Evolutionary conservation across 2,113 vertebrate species (phyloP).

Genomic region (Callipepla californica): DNA sequence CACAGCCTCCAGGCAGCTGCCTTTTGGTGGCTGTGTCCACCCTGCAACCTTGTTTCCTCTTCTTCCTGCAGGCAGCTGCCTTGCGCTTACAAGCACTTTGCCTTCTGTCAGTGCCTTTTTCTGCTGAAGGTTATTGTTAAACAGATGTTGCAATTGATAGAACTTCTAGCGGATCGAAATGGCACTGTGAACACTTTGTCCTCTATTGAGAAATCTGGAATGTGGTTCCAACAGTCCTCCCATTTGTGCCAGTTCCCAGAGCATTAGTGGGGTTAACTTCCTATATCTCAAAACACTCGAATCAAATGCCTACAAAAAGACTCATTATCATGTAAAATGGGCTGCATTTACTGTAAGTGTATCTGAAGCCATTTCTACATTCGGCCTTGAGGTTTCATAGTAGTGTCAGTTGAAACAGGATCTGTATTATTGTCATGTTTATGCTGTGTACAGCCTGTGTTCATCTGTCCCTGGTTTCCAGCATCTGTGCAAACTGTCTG

Average conservation of each 20-base stretch:
- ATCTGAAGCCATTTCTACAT: background rate
- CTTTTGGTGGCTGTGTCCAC: background rate
- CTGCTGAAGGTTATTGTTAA: background rate
- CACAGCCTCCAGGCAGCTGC: background rate
- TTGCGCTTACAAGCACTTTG: background rate
- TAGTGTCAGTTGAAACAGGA: background rate
- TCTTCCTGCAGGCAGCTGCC: background rate
- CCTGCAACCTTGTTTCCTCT: background rate
- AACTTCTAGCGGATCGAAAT: background rate
- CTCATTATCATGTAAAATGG: background rate
- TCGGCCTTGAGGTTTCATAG: background rate
- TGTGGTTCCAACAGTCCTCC: background rate
- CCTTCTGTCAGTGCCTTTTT: background rate
- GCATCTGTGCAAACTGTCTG: background rate
- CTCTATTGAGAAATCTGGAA: background rate
- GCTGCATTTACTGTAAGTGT: background rate
- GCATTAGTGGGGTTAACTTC: background rate
- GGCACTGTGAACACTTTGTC: background rate
- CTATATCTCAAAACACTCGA: background rate
- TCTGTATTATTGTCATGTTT: rapidly evolving
- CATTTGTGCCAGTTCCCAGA: background rate
- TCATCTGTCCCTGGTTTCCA: background rate
- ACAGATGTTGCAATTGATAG: background rate
- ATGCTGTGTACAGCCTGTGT: background rate
- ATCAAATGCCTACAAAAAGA: background rate